Percentiles rank a stretch among this genome's conserved stretches.
Evolutionary conservation across 1,140 invertebrate species (phyloP).

Genomic region (Temnothorax curvispinosus): DNA sequence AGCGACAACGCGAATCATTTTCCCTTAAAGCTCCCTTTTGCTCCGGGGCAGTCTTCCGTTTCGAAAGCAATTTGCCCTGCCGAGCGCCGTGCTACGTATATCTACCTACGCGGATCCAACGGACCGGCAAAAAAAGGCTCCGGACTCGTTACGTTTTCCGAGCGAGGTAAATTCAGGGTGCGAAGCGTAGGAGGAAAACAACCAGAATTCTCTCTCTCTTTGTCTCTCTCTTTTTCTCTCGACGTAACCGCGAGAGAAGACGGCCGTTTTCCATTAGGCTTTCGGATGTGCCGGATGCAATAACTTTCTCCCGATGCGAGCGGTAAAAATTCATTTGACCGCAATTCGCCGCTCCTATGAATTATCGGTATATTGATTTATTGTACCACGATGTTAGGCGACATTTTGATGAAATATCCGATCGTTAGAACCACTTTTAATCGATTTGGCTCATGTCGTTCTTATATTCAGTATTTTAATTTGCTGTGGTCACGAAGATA

Average conservation of each 20-base stretch:
- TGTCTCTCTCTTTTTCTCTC: not conserved
- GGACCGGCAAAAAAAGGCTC: constrained; percentile 67
- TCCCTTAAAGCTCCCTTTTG: constrained; percentile 71
- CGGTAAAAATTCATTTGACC: constrained; percentile 56
- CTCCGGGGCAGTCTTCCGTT: constrained; percentile 68
- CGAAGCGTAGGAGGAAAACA: constrained; percentile 60
- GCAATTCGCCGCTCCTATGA: constrained; percentile 36
- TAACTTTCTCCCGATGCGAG: constrained; percentile 43
- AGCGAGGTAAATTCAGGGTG: constrained; percentile 66
- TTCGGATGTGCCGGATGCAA: not conserved
- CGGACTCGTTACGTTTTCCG: constrained; percentile 65
- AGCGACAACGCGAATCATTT: constrained; percentile 74
- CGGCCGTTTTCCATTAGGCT: constrained; percentile 60
- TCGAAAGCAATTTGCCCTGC: constrained; percentile 72
- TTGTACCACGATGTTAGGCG: not conserved
- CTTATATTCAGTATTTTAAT: not conserved
- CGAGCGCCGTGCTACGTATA: constrained; percentile 58
- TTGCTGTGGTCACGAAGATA: not conserved
- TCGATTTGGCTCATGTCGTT: not conserved
- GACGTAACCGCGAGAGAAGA: constrained; percentile 19
- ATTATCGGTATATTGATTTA: constrained; percentile 37
- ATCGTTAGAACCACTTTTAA: constrained; percentile 11
- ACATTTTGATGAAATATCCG: constrained; percentile 1
- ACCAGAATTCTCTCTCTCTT: constrained; percentile 51
- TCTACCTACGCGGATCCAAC: constrained; percentile 60